These are phyloP conservation scores for Orthosia incerta DNA, from an alignment of 2,888 invertebrate genomes.

Conservation along the genomic window DNA sequence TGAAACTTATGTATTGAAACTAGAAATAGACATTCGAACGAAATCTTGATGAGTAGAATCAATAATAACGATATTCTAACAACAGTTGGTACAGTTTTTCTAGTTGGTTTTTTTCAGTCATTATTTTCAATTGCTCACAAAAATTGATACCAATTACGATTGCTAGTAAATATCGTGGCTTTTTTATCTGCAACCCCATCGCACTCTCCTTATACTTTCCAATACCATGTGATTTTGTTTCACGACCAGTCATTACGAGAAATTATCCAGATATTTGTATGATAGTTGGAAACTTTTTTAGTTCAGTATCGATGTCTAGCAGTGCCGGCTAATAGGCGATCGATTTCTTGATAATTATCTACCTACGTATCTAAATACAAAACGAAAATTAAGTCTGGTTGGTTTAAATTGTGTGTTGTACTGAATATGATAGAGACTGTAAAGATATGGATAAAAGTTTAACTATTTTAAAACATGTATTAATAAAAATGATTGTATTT, in stretches of 20 bases:
- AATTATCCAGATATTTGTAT: conserved; percentile 66
- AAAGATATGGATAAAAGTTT: neutral
- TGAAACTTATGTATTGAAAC: neutral
- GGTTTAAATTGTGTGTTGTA: conserved; percentile 26
- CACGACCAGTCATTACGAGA: conserved; percentile 72
- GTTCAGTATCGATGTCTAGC: conserved; percentile 64
- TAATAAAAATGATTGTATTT: neutral
- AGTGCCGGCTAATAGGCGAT: conserved; percentile 68
- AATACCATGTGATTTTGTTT: conserved; percentile 72
- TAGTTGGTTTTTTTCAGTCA: conserved; percentile 19
- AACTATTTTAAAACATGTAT: neutral
- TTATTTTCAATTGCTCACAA: conserved; percentile 35
- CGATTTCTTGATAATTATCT: conserved; percentile 79
- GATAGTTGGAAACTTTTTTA: conserved; percentile 61
- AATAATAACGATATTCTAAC: neutral
- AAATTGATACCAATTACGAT: conserved; percentile 43
- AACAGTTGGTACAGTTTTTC: neutral
- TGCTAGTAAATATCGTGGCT: conserved; percentile 31
- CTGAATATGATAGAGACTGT: conserved; percentile 12
- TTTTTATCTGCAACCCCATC: conserved; percentile 69
- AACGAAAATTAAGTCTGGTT: conserved; percentile 54
- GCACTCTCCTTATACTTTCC: conserved; percentile 69
- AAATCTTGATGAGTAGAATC: neutral
- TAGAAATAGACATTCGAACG: neutral
- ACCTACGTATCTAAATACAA: conserved; percentile 52